Evolutionary conservation across 2,888 invertebrate species (phyloP), one percentile per base, ranked within the genome.

Genomic region (Hoplodrina blanda): DNA sequence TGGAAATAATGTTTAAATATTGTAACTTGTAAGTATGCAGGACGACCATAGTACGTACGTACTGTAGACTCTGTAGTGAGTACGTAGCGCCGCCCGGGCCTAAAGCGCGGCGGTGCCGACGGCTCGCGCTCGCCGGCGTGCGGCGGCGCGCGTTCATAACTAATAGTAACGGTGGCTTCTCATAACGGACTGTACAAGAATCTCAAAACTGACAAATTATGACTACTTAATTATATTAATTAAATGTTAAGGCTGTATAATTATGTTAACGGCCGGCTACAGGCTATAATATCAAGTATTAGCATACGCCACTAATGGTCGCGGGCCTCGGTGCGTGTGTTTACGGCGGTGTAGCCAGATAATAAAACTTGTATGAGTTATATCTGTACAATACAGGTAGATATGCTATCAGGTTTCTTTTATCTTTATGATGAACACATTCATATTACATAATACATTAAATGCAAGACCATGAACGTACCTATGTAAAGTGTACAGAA

Each of bases 241-340:
- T 50, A 49, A 61, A 71, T 61, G 37, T 80, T 13, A 41, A 52
- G 64, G 66, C 55, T 37, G 77, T 81, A 73, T 72, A 69, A 80
- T 81, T 84, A 85, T 72, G 72, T 76, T 71, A 82, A 81, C 68
- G 57, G 56, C 57, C 20, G 33, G 50, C 62, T 64, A 53, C 59
- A 67, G 53, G 64, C 54, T 67, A 71, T 50, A 33, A 71, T 73
- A 72, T 70, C 20, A 70, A 71, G 59, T 76, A 83, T 86, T 84
- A 78, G 76, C 80, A 78, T 82, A 78, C 46, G 59, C 60, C 76
- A 73, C 68, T 76, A 84, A 85, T 85, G 80, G 82, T 73, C 77
- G 71, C 59, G 77, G 77, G 78, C 79, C 73, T 71, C 73, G 64
- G 78, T 69, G 69, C 61, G 75, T 56, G 70, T 78, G 78, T 81